Evolutionary conservation across 2,113 vertebrate genomes (phyloP).

Genomic region (Odobenus rosmarus): DNA sequence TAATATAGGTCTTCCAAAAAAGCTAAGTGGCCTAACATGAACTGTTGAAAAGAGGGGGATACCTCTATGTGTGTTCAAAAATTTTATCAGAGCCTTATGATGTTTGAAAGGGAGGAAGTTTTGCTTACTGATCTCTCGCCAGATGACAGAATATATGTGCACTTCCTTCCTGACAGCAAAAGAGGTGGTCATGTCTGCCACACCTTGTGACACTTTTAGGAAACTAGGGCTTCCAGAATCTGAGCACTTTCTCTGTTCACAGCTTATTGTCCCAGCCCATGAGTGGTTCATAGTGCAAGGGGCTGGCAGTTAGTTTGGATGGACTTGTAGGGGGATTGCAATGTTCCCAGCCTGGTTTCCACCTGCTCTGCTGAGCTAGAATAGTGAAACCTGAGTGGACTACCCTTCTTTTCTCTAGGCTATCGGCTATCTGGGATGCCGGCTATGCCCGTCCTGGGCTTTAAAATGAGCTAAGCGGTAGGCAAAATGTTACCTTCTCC

Average conservation of each 20-base stretch:
- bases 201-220: not conserved
- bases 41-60: not conserved
- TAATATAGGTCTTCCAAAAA: not conserved
- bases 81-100: constrained; percentile 29
- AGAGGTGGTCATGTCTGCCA: not conserved
- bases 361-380: constrained; percentile 48
- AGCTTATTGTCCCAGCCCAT: not conserved
- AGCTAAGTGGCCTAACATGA: not conserved
- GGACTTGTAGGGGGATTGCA: not conserved
- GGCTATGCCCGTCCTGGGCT: not conserved
- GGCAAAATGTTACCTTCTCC: not conserved
- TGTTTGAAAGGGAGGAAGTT: constrained; percentile 52
- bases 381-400: constrained; percentile 55
- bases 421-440: constrained; percentile 32
- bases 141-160: not conserved
- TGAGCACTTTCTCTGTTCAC: not conserved
- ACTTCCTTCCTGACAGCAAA: constrained; percentile 8
- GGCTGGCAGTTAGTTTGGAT: constrained; percentile 15
- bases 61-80: not conserved
- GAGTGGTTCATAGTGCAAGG: not conserved
- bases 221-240: constrained; percentile 37
- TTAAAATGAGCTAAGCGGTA: constrained; percentile 21
- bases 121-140: constrained; percentile 40
- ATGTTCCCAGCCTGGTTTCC: constrained; percentile 11
- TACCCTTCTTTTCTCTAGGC: constrained; percentile 8